Base-by-base conservation (phyloP, 2,797 vertebrate species). In the Trematomus bernacchii region DNA sequence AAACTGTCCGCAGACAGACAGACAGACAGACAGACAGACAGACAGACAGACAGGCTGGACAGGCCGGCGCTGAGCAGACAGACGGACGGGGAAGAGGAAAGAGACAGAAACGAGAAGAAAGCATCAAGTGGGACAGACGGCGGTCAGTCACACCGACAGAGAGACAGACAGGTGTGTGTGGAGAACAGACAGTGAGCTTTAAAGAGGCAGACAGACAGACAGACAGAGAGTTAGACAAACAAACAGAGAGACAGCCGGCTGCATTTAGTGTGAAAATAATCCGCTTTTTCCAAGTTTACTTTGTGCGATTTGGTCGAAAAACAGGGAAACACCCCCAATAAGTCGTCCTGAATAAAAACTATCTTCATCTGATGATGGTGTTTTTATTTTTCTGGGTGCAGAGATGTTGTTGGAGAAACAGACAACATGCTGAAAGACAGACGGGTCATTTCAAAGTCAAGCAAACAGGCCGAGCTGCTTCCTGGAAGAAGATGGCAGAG, bases 81-180 rank as follows among this genome's bases (percentile, higher is more conserved):
- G 85, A 85, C 77, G 10, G 70, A 62, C 23, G 23, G 44, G 77
- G 54, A 79, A 46, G 75, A 79, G 51, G n/a, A 16, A 79, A 83
- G 77, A 75, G 86, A 91, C 87, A 82, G 81, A 80, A 81, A 79
- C 62, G 83, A 77, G 81, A 82, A 16, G 76, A 59, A 81, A 67
- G 30, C 18, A 84, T 85, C 79, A 50, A 68, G 84, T 30, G 58
- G 6, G 67, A 68, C 58, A 16, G 84, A 84, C 84, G 40, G 64
- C 9, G 0, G 61, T 83, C 84, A 62, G 65, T 89, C 85, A 85
- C 21, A 71, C 47, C 7, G 85, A 84, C 83, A 58, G 67, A 71
- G 37, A 52, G 85, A 85, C 58, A 0, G 80, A 76, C 81, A 63
- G 73, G 53, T 57, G 79, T 21, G 74, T 5, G 51, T 11, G 7